Base-by-base conservation (phyloP, 1,140 invertebrate species). In the Pogonomyrmex californicus region DNA sequence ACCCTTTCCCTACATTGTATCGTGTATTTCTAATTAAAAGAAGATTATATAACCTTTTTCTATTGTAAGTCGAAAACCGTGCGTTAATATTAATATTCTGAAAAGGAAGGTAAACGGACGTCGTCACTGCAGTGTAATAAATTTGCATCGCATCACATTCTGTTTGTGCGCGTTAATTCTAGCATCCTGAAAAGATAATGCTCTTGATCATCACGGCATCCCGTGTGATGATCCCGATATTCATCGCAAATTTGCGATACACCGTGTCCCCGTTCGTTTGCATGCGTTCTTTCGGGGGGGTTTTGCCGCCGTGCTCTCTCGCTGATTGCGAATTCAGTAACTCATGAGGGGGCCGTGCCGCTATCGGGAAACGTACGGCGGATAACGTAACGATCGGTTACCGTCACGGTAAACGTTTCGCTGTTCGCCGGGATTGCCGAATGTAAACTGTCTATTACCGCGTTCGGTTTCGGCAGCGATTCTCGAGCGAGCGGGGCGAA, bases 371-470 rank as follows among this genome's bases (percentile, higher is more conserved):
- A 87, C 49, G 62, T 76, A 89, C 60, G 78, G 66, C 56, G 49
- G 51, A 56, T 81, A 23, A 23, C 23, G 88, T 90, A 90, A 90
- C 88, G 79, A 90, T 87, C 88, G 81, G 86, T 90, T 90, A 79
- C 68, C n/a, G 49, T 66, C 68, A 79, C 60, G 79, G 54, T 90
- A 87, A 90, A 90, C 88, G 86, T 90, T 87, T 62, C 86, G 51
- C 66, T 87, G 86, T 90, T 78, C 86, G 62, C 54, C 56, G 70
- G 86, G 73, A 90, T 90, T 87, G 86, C 86, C 62, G 86, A 90
- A 90, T 90, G 88, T 90, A 90, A 90, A 90, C 89, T 87, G 88
- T 90, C 89, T 87, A 90, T 90, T 90, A 90, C 78, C 49, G 77
- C 68, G 54, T 44, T 23, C 23, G 23, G 23, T 23, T 60, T 56